A percentile compares a stretch with the other conserved stretches of the same genome.
Conservation (phyloP, 2,797 vertebrate genomes). For the Clarias platycephalus region DNA sequence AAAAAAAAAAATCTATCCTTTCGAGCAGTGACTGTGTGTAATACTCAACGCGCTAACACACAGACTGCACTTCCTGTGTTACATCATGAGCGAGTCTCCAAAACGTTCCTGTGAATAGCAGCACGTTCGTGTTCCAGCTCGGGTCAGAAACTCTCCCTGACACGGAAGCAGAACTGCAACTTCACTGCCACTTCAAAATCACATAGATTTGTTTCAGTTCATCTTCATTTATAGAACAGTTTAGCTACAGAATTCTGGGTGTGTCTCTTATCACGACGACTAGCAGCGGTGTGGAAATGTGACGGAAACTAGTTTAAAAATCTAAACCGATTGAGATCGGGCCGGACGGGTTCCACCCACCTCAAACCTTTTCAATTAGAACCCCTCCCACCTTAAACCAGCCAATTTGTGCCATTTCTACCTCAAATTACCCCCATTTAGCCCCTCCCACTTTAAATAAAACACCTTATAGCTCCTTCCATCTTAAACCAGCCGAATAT, state of each 20-base stretch:
- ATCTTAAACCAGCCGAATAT: no score
- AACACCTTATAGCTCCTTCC: not conserved
- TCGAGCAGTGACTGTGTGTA: not conserved
- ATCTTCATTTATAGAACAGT: not conserved
- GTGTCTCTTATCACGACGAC: not conserved
- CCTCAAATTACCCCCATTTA: not conserved
- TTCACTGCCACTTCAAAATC: not conserved
- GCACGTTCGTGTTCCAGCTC: not conserved
- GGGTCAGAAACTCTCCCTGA: not conserved
- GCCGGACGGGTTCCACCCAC: not conserved
- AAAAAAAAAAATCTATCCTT: not conserved
- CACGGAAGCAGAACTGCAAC: not conserved
- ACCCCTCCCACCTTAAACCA: not conserved
- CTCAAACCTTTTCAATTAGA: not conserved
- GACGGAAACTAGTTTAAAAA: not conserved
- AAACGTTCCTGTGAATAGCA: not conserved
- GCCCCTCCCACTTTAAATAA: not conserved
- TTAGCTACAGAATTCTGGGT: not conserved
- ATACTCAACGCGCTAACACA: not conserved
- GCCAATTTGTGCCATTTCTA: not conserved
- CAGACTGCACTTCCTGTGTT: slow-evolving; percentile 1
- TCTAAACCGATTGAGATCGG: not conserved
- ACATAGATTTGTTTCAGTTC: not conserved
- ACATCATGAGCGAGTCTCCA: not conserved
- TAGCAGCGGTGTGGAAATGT: not conserved